Conservation (phyloP, 2,888 invertebrate species). For the Rhagium mordax region DNA sequence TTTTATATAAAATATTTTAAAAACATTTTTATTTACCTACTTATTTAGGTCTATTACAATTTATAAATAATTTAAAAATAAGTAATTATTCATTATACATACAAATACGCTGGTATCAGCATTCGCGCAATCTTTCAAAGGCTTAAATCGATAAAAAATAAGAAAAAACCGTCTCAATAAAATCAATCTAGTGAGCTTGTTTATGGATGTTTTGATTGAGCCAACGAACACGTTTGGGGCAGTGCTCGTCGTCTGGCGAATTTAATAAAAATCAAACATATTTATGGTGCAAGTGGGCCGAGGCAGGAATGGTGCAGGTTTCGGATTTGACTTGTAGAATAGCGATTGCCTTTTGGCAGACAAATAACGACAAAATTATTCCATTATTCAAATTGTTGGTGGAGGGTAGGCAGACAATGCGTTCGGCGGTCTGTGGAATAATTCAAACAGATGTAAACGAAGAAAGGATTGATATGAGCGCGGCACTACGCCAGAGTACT, state of each 20-base stretch:
- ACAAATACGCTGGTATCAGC: neutral
- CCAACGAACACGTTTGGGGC: slow-evolving; percentile 43
- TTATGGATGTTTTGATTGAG: slow-evolving; percentile 35
- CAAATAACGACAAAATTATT: slow-evolving; percentile 65
- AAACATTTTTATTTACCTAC: too few relatives aligned
- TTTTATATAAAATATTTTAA: too few relatives aligned
- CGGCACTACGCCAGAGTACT: slow-evolving; percentile 42
- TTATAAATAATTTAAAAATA: neutral
- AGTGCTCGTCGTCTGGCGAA: slow-evolving; percentile 34
- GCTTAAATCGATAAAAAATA: neutral
- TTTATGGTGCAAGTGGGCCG: slow-evolving; percentile 46
- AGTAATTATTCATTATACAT: neutral
- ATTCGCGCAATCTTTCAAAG: neutral
- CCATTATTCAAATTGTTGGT: slow-evolving; percentile 66
- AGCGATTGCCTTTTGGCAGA: slow-evolving; percentile 62
- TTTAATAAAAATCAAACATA: slow-evolving; percentile 50
- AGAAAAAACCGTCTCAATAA: neutral
- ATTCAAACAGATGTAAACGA: slow-evolving; percentile 66
- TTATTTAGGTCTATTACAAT: neutral
- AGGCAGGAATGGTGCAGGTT: slow-evolving; percentile 44
- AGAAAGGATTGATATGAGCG: slow-evolving; percentile 65
- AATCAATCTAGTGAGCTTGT: slow-evolving; percentile 10
- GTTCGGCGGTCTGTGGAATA: slow-evolving; percentile 61
- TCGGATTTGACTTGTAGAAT: slow-evolving; percentile 59
- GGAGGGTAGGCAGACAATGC: slow-evolving; percentile 56